Evolutionary conservation across 2,797 vertebrate species (phyloP).

Genomic region (Sebastes hubbsi): DNA sequence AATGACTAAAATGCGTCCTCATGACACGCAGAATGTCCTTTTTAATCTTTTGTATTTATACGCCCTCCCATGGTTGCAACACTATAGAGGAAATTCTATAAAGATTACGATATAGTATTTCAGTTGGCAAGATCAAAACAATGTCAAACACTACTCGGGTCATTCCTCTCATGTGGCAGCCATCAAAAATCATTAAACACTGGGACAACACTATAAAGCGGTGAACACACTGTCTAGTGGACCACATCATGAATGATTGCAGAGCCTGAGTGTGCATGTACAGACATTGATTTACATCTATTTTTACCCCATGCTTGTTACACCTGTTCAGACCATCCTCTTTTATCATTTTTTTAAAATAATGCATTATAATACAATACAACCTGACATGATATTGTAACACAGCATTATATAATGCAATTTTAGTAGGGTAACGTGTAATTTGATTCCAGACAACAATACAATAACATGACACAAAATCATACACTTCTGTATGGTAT

Average conservation of each 20-base stretch:
- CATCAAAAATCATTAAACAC: neutral
- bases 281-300: neutral
- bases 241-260: neutral
- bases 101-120: neutral
- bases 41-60: neutral
- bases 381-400: neutral
- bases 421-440: neutral
- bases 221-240: neutral
- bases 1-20: neutral
- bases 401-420: neutral
- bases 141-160: neutral
- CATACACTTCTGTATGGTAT: neutral
- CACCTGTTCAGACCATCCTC: no score
- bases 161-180: neutral
- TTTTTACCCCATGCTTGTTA: neutral
- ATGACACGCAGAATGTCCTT: neutral
- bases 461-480: neutral
- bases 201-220: neutral
- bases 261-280: neutral
- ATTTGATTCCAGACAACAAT: neutral
- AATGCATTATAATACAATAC: neutral
- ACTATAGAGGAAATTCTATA: neutral
- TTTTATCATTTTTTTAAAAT: neutral
- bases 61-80: no score
- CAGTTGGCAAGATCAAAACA: neutral